Evolutionary conservation across 2,888 invertebrate genomes (phyloP).

Genomic region (Desoria tigrina): DNA sequence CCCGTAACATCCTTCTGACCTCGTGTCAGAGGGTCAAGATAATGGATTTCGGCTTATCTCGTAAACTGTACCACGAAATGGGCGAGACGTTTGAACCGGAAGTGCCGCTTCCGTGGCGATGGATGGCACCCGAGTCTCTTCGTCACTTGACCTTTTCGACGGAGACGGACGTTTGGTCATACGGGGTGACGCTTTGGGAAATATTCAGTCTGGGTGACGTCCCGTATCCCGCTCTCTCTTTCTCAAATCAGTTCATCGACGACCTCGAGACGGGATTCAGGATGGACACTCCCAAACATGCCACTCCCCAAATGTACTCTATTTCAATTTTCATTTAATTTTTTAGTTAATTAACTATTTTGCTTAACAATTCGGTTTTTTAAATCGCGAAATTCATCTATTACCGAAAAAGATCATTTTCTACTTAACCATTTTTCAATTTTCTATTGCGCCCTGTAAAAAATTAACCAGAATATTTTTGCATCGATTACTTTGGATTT

Average conservation of each 20-base stretch:
- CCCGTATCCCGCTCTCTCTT: constrained; percentile 6
- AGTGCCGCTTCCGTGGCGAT: constrained; percentile 18
- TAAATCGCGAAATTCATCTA: too few relatives aligned
- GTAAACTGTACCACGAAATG: constrained; percentile 8
- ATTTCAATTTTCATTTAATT: too few relatives aligned
- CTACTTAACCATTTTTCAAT: too few relatives aligned
- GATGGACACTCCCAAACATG: not conserved
- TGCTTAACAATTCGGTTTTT: too few relatives aligned
- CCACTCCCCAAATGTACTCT: constrained; percentile 9
- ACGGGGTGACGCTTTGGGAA: constrained; percentile 12
- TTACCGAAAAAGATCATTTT: too few relatives aligned
- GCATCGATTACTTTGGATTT: too few relatives aligned
- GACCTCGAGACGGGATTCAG: constrained; percentile 12
- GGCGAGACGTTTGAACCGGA: not conserved
- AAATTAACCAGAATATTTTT: too few relatives aligned
- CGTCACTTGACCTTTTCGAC: constrained; percentile 2
- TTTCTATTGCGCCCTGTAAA: too few relatives aligned
- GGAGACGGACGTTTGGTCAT: constrained; percentile 12
- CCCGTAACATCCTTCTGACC: constrained; percentile 11
- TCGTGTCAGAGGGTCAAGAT: constrained; percentile 1
- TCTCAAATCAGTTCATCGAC: not conserved
- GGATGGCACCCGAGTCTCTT: constrained; percentile 15
- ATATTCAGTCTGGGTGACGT: constrained; percentile 9
- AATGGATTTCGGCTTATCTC: constrained; percentile 17
- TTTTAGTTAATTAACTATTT: too few relatives aligned